Evolutionary conservation across 2,113 vertebrate species (phyloP).

Genomic region (Chunga burmeisteri): DNA sequence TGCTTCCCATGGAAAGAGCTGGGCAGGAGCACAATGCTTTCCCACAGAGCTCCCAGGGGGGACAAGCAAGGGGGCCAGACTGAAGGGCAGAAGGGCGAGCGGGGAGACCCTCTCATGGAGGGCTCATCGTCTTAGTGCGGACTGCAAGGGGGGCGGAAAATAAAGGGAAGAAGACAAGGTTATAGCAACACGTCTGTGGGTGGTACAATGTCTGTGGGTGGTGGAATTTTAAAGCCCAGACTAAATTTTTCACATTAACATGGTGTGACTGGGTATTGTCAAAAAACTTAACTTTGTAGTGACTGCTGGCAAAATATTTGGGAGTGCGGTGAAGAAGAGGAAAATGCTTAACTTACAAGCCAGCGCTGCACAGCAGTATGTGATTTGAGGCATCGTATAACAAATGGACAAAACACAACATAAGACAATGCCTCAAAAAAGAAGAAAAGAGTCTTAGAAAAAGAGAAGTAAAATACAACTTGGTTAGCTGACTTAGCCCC

Average conservation of each 20-base stretch:
- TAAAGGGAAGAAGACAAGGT: not conserved
- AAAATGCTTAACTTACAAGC: not conserved
- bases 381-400: not conserved
- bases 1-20: not conserved
- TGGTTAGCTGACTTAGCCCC: not conserved
- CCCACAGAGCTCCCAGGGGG: not conserved
- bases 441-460: not conserved
- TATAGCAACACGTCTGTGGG: not conserved
- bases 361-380: not conserved
- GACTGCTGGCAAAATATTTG: conserved; percentile 17
- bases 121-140: rapidly evolving
- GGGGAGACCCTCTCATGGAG: rapidly evolving
- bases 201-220: conserved; percentile 22
- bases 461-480: not conserved
- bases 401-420: not conserved
- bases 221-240: not conserved
- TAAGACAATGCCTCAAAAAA: not conserved
- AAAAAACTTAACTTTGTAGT: conserved; percentile 4
- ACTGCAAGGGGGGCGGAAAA: not conserved
- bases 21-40: not conserved
- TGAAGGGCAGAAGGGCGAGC: not conserved
- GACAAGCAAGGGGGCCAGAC: not conserved
- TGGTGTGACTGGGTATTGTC: not conserved
- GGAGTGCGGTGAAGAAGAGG: not conserved
- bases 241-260: conserved; percentile 6